phyloP scores from a whole-genome alignment of 2,113 vertebrate species.

The Pipa parva region DNA sequence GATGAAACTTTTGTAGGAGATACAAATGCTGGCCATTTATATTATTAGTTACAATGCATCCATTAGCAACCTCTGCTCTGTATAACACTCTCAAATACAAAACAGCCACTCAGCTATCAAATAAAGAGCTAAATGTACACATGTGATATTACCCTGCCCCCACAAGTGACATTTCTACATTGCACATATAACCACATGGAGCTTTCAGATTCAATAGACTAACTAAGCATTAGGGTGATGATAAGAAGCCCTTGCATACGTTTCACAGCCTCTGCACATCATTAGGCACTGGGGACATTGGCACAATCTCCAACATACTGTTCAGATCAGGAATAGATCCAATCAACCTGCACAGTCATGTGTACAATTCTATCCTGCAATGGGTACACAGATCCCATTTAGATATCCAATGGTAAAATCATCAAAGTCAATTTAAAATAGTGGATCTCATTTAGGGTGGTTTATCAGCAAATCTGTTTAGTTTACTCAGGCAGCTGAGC shows the following conservation, averaged over 20 bases:
- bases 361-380: neutral
- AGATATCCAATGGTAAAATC: neutral
- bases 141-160: no score
- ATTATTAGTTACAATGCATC: constrained; percentile 24
- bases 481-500: constrained; percentile 6
- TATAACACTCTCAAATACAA: constrained; percentile 7
- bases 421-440: constrained; percentile 29
- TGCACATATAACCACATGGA: no score
- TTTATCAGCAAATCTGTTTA: constrained; percentile 26
- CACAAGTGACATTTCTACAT: no score
- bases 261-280: neutral
- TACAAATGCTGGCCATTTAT: constrained; percentile 3
- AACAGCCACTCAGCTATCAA: neutral
- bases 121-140: no score
- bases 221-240: no score
- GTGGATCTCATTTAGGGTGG: constrained; percentile 7
- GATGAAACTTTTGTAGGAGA: constrained; percentile 9
- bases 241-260: no score
- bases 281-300: no score
- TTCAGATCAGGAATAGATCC: no score
- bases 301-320: no score
- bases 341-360: neutral
- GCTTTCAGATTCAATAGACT: no score
- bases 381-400: neutral
- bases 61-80: neutral